Conservation (phyloP, 2,113 vertebrate genomes). For the Cynoglossus semilaevis region DNA sequence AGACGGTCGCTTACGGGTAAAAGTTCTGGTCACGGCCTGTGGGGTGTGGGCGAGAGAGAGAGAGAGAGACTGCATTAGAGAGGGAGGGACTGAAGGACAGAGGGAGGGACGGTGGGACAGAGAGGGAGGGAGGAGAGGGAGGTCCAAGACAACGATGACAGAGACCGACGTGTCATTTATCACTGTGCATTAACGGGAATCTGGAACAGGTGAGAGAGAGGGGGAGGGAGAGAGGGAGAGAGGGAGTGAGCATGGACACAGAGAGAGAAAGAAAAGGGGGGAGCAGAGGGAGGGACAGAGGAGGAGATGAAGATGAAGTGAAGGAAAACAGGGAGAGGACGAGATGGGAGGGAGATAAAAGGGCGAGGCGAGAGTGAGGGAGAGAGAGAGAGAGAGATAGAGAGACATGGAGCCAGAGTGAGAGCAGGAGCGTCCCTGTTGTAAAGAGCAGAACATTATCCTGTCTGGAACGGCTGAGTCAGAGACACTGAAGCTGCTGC, state of each 20-base stretch:
- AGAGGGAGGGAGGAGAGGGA: background rate
- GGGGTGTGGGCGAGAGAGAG: constrained; percentile 21
- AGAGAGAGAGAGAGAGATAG: too few species aligned
- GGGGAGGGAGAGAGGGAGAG: too few species aligned
- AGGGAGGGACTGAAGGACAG: background rate
- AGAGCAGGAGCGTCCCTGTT: constrained; percentile 18
- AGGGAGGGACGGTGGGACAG: background rate
- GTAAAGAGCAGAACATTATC: constrained; percentile 37
- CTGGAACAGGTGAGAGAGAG: constrained; percentile 20
- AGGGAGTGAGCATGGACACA: too few species aligned
- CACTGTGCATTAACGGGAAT: constrained; percentile 22
- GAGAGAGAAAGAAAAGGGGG: too few species aligned
- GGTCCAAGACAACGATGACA: constrained; percentile 8
- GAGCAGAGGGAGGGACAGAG: too few species aligned
- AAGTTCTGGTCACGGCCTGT: constrained; percentile 39
- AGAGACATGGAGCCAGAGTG: too few species aligned
- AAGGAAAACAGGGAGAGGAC: too few species aligned
- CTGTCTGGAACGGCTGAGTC: constrained; percentile 45
- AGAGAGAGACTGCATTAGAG: background rate
- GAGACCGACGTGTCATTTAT: constrained; percentile 36
- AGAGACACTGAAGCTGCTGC: constrained; percentile 15
- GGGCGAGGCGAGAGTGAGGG: too few species aligned
- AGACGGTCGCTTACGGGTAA: constrained; percentile 54
- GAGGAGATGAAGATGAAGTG: too few species aligned
- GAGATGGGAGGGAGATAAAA: too few species aligned